Evolutionary conservation across 2,113 vertebrate species (phyloP).

Genomic region (Axis porcinus): DNA sequence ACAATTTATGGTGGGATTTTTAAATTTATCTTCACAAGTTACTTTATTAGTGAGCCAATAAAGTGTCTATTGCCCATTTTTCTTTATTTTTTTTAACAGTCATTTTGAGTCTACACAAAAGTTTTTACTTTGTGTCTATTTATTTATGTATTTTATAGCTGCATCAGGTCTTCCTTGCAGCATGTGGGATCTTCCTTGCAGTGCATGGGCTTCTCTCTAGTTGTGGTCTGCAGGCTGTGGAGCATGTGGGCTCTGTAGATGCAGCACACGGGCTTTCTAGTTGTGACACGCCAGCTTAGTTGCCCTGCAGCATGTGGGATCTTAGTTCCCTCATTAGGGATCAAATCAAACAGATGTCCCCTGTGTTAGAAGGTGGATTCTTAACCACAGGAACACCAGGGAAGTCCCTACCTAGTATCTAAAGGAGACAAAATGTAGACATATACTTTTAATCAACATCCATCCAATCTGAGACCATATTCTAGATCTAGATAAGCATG

Average conservation of each 20-base stretch:
- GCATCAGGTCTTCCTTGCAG: background rate
- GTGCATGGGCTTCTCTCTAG: background rate
- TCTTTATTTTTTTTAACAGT: background rate
- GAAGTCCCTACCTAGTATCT: background rate
- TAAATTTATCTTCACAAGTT: background rate
- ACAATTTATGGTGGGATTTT: background rate
- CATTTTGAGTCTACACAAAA: background rate
- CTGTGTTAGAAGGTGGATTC: background rate
- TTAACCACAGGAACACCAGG: background rate
- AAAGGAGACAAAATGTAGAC: background rate
- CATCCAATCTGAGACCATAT: background rate
- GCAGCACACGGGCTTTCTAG: background rate
- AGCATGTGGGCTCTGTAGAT: background rate
- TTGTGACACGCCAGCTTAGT: background rate
- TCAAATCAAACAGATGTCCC: background rate
- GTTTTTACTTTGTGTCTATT: background rate
- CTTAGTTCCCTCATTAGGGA: background rate
- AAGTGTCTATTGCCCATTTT: background rate
- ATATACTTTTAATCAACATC: background rate
- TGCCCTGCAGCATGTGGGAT: background rate
- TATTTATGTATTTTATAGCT: background rate
- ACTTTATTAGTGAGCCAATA: background rate
- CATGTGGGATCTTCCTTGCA: background rate
- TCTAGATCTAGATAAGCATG: background rate
- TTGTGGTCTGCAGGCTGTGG: background rate